Base-by-base conservation (phyloP, 2,113 vertebrate species). In the Callipepla californica region DNA sequence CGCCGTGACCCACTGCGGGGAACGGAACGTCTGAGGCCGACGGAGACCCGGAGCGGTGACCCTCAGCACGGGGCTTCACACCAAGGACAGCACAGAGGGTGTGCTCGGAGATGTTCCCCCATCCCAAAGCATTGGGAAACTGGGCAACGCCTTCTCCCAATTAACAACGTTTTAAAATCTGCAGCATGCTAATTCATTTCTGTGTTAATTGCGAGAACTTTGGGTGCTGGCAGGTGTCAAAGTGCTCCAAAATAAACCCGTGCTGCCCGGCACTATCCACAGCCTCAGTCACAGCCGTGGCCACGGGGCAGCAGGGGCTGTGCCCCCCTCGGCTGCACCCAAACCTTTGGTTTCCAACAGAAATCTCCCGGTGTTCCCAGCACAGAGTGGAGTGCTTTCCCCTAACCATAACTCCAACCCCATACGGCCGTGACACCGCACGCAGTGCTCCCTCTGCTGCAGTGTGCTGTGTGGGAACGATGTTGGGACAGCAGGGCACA, bases 31-130 rank as follows among this genome's bases (percentile, higher is more conserved):
- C 26, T 10, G 51, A 17, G 51, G 51, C 51, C 51, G 15, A 5
- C 9, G 15, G 51, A 30, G 51, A 30, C 28, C 26, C 51, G 1
- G 34, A 30, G 34, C 36, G 55, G 28, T 23, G 28, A 25, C 19
- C 6, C 8, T 10, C 16, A 1, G 1, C 3, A 0, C 1, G 6
- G 5, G 16, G 32, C 15, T 20, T 48, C 18, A 40, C 5, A 6
- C 1, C 3, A 53, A 2, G 17, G 3, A 38, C 1, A 9, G 40
- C 1, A 6, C 1, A 0, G 44, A 18, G 61, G 17, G 21, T 0
- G 3, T 40, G 10, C 42, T n/a, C 8, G 1, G 42, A n/a, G 21
- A 28, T 38, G 61, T 59, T 11, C 61, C 55, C 20, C 78, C 34
- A 2, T 16, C 53, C 74, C 9, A 3, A n/a, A 44, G 36, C 36